Evolutionary conservation across 2,888 invertebrate species (phyloP).

Genomic region (Petrolisthes manimaculis): DNA sequence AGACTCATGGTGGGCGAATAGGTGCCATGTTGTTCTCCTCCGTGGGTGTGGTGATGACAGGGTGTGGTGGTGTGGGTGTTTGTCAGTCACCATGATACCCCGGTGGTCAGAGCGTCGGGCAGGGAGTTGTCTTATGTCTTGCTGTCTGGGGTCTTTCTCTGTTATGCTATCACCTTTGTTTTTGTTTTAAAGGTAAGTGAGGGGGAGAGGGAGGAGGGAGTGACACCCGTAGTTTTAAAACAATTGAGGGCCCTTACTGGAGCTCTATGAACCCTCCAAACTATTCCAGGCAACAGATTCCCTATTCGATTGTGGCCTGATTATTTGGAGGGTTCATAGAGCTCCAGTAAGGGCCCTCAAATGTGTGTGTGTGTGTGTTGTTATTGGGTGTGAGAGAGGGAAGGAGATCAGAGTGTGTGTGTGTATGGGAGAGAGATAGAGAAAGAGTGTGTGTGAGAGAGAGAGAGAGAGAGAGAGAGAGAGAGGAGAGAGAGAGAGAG

Average conservation of each 20-base stretch:
- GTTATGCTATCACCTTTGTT: constrained; percentile 92
- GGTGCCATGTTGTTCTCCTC: constrained; percentile 83
- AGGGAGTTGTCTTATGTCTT: constrained; percentile 91
- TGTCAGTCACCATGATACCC: constrained; percentile 88
- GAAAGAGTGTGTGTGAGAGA: neutral
- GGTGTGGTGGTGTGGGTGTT: constrained; percentile 70
- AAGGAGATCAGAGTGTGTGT: too few species aligned
- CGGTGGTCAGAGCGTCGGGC: constrained; percentile 96
- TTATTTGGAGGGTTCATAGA: too few species aligned
- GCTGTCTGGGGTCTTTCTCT: constrained; percentile 88
- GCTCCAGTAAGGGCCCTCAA: too few species aligned
- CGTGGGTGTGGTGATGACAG: constrained; percentile 68
- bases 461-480: constrained; percentile 21
- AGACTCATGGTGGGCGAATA: too few species aligned
- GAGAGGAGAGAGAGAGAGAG: neutral
- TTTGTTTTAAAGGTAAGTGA: constrained; percentile 78
- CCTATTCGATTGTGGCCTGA: too few species aligned
- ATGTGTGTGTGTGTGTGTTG: too few species aligned
- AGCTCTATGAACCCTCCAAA: too few species aligned
- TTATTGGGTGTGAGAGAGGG: too few species aligned
- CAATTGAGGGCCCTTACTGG: too few species aligned
- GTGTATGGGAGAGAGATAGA: constrained; percentile 67
- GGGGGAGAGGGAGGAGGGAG: too few species aligned
- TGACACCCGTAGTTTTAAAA: too few species aligned
- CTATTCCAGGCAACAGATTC: too few species aligned